phyloP scores from a whole-genome alignment of 2,113 vertebrate species.

The Solea senegalensis region DNA sequence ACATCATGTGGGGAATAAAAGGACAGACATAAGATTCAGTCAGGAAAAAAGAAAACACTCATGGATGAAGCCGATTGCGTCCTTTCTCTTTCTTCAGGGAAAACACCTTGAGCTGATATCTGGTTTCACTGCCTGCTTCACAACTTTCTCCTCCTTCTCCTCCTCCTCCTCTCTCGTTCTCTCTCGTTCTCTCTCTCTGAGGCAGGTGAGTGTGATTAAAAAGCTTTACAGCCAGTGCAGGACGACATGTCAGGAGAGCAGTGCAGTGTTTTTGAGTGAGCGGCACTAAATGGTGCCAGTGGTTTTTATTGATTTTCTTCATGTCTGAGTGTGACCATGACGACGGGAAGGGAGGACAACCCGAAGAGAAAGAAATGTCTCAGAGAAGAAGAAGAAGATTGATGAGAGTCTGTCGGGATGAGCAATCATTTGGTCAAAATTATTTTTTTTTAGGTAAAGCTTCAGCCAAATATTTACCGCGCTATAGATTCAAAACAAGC shows the following conservation, averaged over 20 bases:
- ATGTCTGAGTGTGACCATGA: conserved; percentile 4
- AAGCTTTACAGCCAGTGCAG: conserved; percentile 4
- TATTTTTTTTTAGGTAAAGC: too few species aligned
- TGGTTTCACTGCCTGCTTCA: conserved; percentile 18
- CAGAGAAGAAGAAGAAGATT: not conserved
- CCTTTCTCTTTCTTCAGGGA: conserved; percentile 5
- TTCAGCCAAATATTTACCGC: too few species aligned
- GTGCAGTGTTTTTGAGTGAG: conserved; percentile 16
- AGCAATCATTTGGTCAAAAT: not conserved
- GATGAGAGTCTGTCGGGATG: not conserved
- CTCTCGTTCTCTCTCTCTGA: conserved; percentile 21
- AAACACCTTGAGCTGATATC: conserved; percentile 34
- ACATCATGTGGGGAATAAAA: not conserved
- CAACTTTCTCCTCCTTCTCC: conserved; percentile 17
- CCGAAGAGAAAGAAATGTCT: not conserved
- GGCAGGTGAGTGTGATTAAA: conserved; percentile 37
- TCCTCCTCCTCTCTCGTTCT: not conserved
- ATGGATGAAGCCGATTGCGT: conserved; percentile 9
- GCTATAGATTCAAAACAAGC: too few species aligned
- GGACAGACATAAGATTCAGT: not conserved
- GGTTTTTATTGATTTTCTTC: conserved; percentile 36
- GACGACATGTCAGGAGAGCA: conserved; percentile 19
- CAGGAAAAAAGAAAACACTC: conserved; percentile 16
- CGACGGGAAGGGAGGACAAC: not conserved
- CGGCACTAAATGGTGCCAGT: conserved; percentile 26